These are phyloP conservation scores for Palythoa grandis DNA, from an alignment of 92 coral and sea anemone species.

Conservation along the genomic window DNA sequence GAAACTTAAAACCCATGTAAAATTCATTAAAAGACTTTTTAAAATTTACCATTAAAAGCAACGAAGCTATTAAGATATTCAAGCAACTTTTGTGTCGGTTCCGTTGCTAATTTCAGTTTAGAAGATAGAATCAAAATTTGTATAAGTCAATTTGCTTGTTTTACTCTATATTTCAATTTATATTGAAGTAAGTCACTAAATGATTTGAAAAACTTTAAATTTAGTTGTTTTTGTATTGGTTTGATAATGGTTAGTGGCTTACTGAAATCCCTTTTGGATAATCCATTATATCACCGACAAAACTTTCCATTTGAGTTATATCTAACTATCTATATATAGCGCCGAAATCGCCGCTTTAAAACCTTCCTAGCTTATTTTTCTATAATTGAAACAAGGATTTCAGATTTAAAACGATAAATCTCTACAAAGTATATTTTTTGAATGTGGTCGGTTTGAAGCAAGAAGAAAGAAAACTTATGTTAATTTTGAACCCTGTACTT, in stretches of 20 bases:
- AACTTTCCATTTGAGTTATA: background rate
- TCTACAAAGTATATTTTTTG: too few relatives aligned
- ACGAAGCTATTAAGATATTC: background rate
- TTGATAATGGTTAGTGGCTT: background rate
- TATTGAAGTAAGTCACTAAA: background rate
- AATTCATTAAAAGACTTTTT: background rate
- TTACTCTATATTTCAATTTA: background rate
- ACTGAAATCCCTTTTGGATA: too few relatives aligned
- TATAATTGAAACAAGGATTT: too few relatives aligned
- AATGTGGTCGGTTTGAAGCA: too few relatives aligned
- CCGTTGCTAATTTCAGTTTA: background rate
- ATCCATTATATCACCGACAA: background rate
- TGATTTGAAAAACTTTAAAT: background rate
- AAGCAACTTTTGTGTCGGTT: conserved; percentile 24
- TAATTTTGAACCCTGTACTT: background rate
- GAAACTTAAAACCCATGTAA: background rate
- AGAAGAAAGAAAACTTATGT: too few relatives aligned
- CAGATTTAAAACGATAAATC: too few relatives aligned
- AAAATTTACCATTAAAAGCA: background rate
- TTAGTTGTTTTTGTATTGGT: background rate
- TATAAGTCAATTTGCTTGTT: background rate
- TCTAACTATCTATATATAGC: background rate
- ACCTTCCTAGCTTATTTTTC: background rate
- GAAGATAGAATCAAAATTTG: background rate
- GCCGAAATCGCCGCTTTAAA: background rate